Percentiles rank a stretch among this genome's conserved stretches.
Evolutionary conservation across 2,888 invertebrate genomes (phyloP).

Genomic region (Drosophila conformis): DNA sequence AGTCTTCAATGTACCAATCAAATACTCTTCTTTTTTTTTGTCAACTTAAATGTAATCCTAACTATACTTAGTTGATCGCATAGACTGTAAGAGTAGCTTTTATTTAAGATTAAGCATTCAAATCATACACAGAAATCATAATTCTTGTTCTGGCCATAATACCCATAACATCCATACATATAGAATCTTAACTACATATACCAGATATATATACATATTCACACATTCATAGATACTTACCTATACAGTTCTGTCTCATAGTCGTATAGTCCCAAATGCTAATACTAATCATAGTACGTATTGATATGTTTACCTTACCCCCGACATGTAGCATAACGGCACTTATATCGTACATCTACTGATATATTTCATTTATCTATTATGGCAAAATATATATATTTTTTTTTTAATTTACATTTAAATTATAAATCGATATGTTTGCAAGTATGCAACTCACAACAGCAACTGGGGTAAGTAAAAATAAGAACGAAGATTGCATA

Average conservation of each 20-base stretch:
- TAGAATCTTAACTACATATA: constrained; percentile 10
- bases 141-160: constrained; percentile 16
- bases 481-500: neutral
- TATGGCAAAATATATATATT: constrained; percentile 44
- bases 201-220: constrained; percentile 6
- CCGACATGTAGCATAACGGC: constrained; percentile 47
- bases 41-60: constrained; percentile 29
- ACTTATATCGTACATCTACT: constrained; percentile 49
- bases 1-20: constrained; percentile 70
- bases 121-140: constrained; percentile 7
- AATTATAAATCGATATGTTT: neutral
- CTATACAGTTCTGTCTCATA: constrained; percentile 25
- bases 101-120: constrained; percentile 53
- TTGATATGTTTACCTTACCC: constrained; percentile 37
- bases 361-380: constrained; percentile 24
- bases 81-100: constrained; percentile 63
- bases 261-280: constrained; percentile 44
- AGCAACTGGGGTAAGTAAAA: neutral
- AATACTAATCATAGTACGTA: constrained; percentile 51
- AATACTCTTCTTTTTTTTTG: constrained; percentile 48
- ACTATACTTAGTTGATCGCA: constrained; percentile 49
- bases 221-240: constrained; percentile 23
- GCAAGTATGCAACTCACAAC: neutral
- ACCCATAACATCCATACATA: constrained; percentile 10
- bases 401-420: constrained; percentile 39